A percentile compares a stretch with the other conserved stretches of the same genome.
Conservation (phyloP, 2,113 vertebrate genomes). For the Ochotona curzoniae region DNA sequence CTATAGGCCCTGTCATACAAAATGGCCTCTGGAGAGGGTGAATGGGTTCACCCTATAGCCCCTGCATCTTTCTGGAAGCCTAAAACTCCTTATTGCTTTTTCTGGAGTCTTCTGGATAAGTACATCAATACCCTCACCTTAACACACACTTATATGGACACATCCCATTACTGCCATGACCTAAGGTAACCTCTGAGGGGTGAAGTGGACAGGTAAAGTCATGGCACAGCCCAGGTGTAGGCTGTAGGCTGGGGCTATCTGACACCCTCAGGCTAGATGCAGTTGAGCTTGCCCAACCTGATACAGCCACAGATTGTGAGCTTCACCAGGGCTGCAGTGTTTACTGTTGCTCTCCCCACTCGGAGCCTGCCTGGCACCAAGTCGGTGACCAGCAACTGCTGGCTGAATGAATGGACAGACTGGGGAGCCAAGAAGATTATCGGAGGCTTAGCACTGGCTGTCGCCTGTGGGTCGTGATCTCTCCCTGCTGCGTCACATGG, state of each 20-base stretch:
- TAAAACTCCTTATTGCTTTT: neutral
- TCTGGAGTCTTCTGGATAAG: neutral
- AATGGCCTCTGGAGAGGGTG: neutral
- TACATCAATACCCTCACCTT: neutral
- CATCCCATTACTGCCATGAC: too few species aligned
- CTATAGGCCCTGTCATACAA: neutral
- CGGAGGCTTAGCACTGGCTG: neutral
- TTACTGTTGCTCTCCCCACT: neutral
- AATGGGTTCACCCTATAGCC: neutral
- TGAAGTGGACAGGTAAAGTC: neutral
- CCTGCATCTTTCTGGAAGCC: neutral
- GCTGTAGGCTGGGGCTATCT: neutral
- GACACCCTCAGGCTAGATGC: neutral
- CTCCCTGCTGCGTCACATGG: neutral
- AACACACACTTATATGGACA: neutral
- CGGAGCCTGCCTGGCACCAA: neutral
- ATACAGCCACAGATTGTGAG: neutral
- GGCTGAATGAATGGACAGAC: neutral
- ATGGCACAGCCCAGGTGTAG: neutral
- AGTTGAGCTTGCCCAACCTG: neutral
- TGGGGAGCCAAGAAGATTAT: neutral
- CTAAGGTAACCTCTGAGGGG: neutral
- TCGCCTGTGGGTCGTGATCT: neutral
- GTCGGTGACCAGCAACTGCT: neutral
- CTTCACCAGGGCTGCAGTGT: neutral